A percentile compares a stretch with the other conserved stretches of the same genome.
phyloP scores from a whole-genome alignment of 2,797 vertebrate genomes.

The Enteromius trimaculatus region DNA sequence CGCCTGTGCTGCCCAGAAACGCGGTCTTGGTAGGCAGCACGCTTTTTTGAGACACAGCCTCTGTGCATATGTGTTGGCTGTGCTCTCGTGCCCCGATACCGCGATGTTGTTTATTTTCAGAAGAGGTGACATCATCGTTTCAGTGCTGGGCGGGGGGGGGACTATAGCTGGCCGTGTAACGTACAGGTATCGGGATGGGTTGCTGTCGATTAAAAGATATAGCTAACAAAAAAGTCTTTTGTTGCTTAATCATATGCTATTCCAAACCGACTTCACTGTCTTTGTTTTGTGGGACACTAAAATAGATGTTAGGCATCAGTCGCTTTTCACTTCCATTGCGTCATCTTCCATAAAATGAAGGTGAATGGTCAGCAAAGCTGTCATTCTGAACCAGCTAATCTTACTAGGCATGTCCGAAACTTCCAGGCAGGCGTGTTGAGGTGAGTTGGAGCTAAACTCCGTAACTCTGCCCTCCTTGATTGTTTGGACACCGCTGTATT shows the following conservation, averaged over 20 bases:
- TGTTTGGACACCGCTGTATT: too few relatives aligned
- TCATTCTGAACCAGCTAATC: background rate
- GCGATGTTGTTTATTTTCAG: slow-evolving; percentile 38
- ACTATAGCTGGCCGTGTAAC: background rate
- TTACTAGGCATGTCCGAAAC: too few relatives aligned
- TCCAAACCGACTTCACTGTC: background rate
- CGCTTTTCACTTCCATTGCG: background rate
- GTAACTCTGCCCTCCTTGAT: too few relatives aligned
- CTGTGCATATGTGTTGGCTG: background rate
- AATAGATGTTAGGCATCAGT: background rate
- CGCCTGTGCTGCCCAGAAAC: background rate
- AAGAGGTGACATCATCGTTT: slow-evolving; percentile 52
- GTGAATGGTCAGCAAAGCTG: background rate
- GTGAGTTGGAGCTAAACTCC: too few relatives aligned
- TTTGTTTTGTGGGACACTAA: background rate
- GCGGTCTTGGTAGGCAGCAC: background rate
- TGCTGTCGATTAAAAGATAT: background rate
- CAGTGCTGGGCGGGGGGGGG: background rate
- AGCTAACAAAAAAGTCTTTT: background rate
- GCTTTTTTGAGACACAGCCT: background rate
- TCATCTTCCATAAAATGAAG: background rate
- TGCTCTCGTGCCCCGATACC: slow-evolving; percentile 7
- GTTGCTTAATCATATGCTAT: background rate
- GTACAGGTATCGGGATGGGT: too few relatives aligned
- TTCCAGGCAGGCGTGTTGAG: too few relatives aligned